Evolutionary conservation across 2,888 invertebrate genomes (phyloP), one percentile per base, ranked within the genome.

Genomic region (Agrochola litura): DNA sequence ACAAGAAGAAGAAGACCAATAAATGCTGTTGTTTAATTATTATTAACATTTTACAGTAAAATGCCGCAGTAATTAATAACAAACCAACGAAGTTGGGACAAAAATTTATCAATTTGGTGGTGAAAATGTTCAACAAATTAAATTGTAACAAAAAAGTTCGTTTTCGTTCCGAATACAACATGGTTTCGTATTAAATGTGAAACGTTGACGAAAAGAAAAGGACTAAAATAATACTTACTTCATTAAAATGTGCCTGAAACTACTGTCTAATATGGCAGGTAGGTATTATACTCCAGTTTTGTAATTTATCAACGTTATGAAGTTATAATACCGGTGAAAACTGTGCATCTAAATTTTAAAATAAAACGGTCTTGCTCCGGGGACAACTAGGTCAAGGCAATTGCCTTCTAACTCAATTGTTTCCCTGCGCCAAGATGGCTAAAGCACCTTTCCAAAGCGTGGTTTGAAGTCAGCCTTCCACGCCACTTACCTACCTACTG

Each of bases 381-480:
- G 3, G n/a, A 30, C 25, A 64, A 64, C 43, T 30, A 58, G 71
- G 58, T 84, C 84, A 72, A 54, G 54, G 58, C 46, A 63, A 83
- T 56, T 69, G 25, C 52, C n/a, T 49, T 14, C n/a, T 56, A 69
- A 84, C 60, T 69, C 37, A 61, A 79, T 68, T 73, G 12, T 12
- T 37, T 56, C 25, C 49, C 14, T 25, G 6, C 52, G 8, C n/a
- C 16, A 22, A 61, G 41, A 54, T 37, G 37, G 43, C 14, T 6
- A 65, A 10, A 65, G 22, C 30, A 60, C 37, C 56, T 65, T 73
- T 43, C 49, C 2, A 61, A 73, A 70, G 2, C 43, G 19, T 60
- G 14, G 30, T 46, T 63, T 61, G 30, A 37, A 37, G 9, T 54
- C 22, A 22, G 43, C 63, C 12, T 73, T 22, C 4, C 14, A 63